Conservation (phyloP, 2,888 invertebrate genomes). For the Nezara viridula region DNA sequence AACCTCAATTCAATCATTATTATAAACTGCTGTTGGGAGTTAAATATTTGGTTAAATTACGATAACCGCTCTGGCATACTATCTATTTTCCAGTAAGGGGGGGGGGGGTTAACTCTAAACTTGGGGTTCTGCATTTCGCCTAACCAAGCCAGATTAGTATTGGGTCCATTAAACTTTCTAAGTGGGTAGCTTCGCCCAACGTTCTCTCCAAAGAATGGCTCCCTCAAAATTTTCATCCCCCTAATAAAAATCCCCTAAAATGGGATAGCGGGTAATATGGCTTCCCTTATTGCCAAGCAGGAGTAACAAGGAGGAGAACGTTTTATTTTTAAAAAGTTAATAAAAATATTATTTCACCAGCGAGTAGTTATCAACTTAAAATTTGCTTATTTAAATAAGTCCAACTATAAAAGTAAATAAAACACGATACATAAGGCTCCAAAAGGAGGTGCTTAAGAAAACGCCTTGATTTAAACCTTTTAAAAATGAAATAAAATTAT, state of each 20-base stretch:
- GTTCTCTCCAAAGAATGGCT: constrained; percentile 14
- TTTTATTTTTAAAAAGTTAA: too few species aligned
- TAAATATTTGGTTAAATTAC: not conserved
- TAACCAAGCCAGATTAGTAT: constrained; percentile 34
- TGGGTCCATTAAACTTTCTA: constrained; percentile 37
- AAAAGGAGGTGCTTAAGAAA: too few species aligned
- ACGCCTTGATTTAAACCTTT: too few species aligned
- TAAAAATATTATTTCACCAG: not conserved
- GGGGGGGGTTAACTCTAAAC: not conserved
- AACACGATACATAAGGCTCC: too few species aligned
- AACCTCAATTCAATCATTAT: too few species aligned
- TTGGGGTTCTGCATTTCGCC: constrained; percentile 33
- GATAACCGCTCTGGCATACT: not conserved
- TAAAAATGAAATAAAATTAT: too few species aligned
- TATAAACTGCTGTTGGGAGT: too few species aligned
- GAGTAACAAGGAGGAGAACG: not conserved
- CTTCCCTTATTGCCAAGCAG: not conserved
- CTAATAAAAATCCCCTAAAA: constrained; percentile 30
- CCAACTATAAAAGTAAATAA: too few species aligned
- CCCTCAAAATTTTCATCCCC: constrained; percentile 20
- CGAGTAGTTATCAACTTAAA: not conserved
- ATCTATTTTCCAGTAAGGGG: not conserved
- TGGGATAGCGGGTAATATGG: not conserved
- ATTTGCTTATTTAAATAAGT: too few species aligned
- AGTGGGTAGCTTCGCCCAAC: constrained; percentile 13